These are phyloP conservation scores for Pheosia tremula DNA, from an alignment of 2,888 invertebrate genomes.

Conservation along the genomic window DNA sequence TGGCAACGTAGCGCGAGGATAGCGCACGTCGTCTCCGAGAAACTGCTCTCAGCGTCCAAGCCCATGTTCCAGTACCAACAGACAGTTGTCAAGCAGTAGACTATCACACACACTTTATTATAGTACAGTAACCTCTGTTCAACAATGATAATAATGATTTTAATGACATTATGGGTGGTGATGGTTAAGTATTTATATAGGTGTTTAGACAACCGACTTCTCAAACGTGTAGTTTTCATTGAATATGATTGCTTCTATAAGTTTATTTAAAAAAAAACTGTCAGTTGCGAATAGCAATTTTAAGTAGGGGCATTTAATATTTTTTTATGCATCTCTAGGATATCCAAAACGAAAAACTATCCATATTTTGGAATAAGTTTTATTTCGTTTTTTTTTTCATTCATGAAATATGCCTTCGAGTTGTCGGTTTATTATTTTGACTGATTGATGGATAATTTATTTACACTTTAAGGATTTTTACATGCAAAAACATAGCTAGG, in stretches of 20 bases:
- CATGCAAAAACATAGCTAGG: neutral
- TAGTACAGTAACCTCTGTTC: slow-evolving; percentile 7
- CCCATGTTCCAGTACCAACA: slow-evolving; percentile 70
- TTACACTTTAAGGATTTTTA: neutral
- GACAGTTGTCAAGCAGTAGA: slow-evolving; percentile 52
- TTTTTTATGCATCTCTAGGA: too few relatives aligned
- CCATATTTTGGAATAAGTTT: too few relatives aligned
- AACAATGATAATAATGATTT: slow-evolving; percentile 5
- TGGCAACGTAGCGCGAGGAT: slow-evolving; percentile 94
- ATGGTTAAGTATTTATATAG: slow-evolving; percentile 28
- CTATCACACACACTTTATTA: neutral
- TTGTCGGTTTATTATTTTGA: slow-evolving; percentile 36
- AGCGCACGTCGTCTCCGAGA: slow-evolving; percentile 92
- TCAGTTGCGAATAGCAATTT: too few relatives aligned
- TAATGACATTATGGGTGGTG: slow-evolving; percentile 24
- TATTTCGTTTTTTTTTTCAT: neutral
- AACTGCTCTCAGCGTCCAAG: slow-evolving; percentile 84
- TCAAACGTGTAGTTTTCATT: slow-evolving; percentile 27
- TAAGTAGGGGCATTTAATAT: too few relatives aligned
- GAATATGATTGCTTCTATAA: neutral
- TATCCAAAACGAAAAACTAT: neutral
- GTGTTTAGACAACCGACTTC: slow-evolving; percentile 35
- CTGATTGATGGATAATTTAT: slow-evolving; percentile 25
- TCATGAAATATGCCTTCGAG: slow-evolving; percentile 29
- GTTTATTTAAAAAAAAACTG: too few relatives aligned